Base-by-base conservation (phyloP, 2,888 invertebrate genomes). In the Panorpa germanica region DNA sequence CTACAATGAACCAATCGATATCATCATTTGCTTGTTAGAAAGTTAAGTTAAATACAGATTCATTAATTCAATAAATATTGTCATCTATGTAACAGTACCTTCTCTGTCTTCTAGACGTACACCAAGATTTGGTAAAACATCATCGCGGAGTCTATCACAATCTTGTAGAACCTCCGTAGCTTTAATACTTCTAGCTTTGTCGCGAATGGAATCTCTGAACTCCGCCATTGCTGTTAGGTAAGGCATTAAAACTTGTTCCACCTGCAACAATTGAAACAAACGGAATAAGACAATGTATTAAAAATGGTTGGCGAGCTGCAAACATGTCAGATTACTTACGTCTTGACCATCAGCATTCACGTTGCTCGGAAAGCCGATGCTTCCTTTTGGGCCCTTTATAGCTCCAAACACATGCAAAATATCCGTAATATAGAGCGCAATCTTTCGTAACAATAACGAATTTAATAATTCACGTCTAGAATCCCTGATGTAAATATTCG, bases 71-170 rank as follows among this genome's bases (percentile, higher is more conserved):
- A 7, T 21, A 24, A 22, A 17, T 9, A 22, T 16, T 4, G 5
- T 28, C 17, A 8, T 29, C 6, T 32, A 14, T 14, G 18, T 14
- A 12, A 6, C 12, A 12, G 29, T 45, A 61, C 72, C 80, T 40
- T 85, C 80, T 38, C 71, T 71, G 50, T 98, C 98, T 55, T 98
- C 96, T 6, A 98, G 60, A 3, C 95, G 64, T 3, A 98, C 90
- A 9, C 98, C 96, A 13, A 95, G 63, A 41, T 76, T 75, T 0
- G 96, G 95, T 40, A 98, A 57, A 28, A 77, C 62, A 28, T 71
- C 68, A 55, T 98, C 95, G 2, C 98, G 61, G 21, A 98, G 58
- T 31, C 55, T 56, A 55, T 98, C 98, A 55, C 96, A 98, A 34
- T 85, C 67, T 43, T 71, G 58, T 29, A 96, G 59, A 43, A 93